Conservation (phyloP, 2,113 vertebrate species). For the Hydrochoerus hydrochaeris region DNA sequence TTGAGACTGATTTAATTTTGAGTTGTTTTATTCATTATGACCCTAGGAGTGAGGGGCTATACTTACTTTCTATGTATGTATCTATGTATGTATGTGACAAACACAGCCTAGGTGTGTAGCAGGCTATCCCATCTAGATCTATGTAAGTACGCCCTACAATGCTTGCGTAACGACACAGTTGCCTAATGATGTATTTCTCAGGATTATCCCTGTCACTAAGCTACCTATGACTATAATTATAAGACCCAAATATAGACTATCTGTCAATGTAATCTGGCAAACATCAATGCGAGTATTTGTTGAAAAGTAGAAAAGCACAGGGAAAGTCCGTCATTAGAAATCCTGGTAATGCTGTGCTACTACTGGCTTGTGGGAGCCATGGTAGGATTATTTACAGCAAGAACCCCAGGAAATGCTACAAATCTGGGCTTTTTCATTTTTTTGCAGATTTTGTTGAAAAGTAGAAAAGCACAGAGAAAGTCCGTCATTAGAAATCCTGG, state of each 20-base stretch:
- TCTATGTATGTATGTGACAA: background rate
- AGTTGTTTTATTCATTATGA: background rate
- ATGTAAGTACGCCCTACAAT: background rate
- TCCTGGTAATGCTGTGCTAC: background rate
- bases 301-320: background rate
- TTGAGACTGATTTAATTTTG: background rate
- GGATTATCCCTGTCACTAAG: background rate
- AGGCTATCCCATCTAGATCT: background rate
- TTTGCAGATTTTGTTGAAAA: background rate
- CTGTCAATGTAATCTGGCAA: background rate
- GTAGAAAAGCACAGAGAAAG: background rate
- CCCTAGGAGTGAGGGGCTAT: background rate
- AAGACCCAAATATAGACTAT: background rate
- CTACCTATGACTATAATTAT: background rate
- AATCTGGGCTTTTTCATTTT: background rate
- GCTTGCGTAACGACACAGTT: background rate
- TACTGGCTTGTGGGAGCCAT: background rate
- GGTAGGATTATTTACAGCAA: background rate
- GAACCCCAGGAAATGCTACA: background rate
- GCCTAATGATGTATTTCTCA: background rate
- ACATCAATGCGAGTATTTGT: background rate
- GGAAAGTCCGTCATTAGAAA: background rate
- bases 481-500: background rate
- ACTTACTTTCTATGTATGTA: background rate
- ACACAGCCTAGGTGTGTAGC: background rate